Base-by-base conservation (phyloP, 2,113 vertebrate species). In the Bambusicola thoracicus region DNA sequence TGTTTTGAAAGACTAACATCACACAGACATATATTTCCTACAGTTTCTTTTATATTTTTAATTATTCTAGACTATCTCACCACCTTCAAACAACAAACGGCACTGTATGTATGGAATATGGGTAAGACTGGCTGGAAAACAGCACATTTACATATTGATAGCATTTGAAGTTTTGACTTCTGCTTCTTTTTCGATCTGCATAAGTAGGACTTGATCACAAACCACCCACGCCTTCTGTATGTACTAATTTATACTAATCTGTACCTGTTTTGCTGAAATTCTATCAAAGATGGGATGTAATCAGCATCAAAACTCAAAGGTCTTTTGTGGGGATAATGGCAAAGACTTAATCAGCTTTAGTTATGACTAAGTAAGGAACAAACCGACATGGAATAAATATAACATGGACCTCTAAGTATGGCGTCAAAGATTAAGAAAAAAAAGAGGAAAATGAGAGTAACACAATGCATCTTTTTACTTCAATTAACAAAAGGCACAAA, bases 401-500 rank as follows among this genome's bases (percentile, higher is more conserved):
- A 92, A 80, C 59, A 55, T 15, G 66, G 36, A 38, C 63, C 92
- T 73, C 46, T 55, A 89, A 92, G 40, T 40, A 79, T 27, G 89
- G 59, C 14, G 27, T 49, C 38, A 87, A 30, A 46, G 74, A 69
- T 40, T 19, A 62, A 67, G 49, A 51, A 65, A 65, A 49, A 22
- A 53, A 41, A 51, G 30, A 34, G 4, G 10, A 51, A 68, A 66
- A 44, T 2, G 80, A 81, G 90, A n/a, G 70, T 82, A 91, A 34
- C 55, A 69, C 63, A 76, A 89, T 72, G 82, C 59, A 93, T 92
- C 38, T 29, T 87, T 91, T 87, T 89, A 55, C 22, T 91, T 91
- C 53, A 87, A 46, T 79, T 89, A 76, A 49, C 68, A 66, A 63
- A 18, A 89, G 30, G 36, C 44, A 87, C 67, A 91, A 76, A 90